Conservation (phyloP, 2,113 vertebrate genomes). For the Centropristis striata region DNA sequence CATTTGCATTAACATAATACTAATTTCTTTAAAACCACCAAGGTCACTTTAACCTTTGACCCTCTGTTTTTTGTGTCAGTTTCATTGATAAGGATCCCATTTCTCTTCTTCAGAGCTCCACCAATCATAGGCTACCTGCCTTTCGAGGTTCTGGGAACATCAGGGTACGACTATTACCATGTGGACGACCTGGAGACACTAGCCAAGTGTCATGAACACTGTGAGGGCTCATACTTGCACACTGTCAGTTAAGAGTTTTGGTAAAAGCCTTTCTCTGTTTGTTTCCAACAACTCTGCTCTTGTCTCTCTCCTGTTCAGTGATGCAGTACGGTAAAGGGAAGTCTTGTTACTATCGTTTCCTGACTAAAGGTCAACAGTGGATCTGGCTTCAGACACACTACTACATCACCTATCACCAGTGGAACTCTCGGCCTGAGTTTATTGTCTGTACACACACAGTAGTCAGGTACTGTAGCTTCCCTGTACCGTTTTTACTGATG, state of each 20-base stretch:
- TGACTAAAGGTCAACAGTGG: slow-evolving; percentile 99
- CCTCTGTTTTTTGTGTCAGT: not conserved
- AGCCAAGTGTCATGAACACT: slow-evolving; percentile 98
- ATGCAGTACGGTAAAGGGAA: slow-evolving; percentile 99
- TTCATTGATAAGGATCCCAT: not conserved
- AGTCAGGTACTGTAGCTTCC: slow-evolving; percentile 90
- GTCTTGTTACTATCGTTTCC: slow-evolving; percentile 98
- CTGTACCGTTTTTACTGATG: not conserved
- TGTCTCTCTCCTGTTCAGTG: slow-evolving; percentile 82
- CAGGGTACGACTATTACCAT: slow-evolving; percentile 99
- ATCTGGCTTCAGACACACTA: slow-evolving; percentile 99
- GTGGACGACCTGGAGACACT: slow-evolving; percentile 98
- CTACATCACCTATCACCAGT: slow-evolving; percentile 99
- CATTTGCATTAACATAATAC: not conserved
- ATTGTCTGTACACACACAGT: slow-evolving; percentile 99
- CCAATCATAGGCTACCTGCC: slow-evolving; percentile 99
- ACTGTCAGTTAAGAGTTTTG: slow-evolving; percentile 41
- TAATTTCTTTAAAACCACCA: not conserved
- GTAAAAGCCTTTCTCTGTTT: not conserved
- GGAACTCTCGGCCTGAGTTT: slow-evolving; percentile 99
- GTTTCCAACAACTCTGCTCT: slow-evolving; percentile 11
- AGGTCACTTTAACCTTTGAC: not conserved
- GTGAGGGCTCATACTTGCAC: slow-evolving; percentile 87
- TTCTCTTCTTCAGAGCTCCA: slow-evolving; percentile 89
- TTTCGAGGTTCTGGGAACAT: slow-evolving; percentile 98